These are phyloP conservation scores for Geococcyx californianus DNA, from an alignment of 2,113 vertebrate species.

Conservation along the genomic window DNA sequence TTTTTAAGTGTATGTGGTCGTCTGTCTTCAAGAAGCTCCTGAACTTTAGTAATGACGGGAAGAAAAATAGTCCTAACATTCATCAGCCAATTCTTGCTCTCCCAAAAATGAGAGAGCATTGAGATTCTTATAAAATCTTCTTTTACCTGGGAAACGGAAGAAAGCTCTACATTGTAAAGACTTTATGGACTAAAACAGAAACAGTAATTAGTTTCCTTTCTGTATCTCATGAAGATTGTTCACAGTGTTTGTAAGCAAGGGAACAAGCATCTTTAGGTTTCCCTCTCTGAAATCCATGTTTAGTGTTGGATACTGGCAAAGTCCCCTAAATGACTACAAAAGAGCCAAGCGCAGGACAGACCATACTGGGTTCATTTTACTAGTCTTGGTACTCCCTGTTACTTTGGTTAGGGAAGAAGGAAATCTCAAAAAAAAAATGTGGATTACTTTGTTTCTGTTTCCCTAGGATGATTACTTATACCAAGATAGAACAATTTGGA, in stretches of 20 bases:
- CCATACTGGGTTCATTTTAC: not conserved
- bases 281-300: not conserved
- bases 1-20: not conserved
- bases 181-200: not conserved
- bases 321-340: not conserved
- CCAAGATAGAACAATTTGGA: not conserved
- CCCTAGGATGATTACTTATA: not conserved
- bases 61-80: not conserved
- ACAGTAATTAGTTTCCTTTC: not conserved
- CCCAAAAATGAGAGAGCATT: not conserved
- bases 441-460: not conserved
- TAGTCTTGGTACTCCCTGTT: not conserved
- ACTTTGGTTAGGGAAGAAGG: not conserved
- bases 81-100: not conserved
- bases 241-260: not conserved
- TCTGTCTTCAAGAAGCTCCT: not conserved
- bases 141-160: not conserved
- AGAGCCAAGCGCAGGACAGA: not conserved
- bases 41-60: not conserved
- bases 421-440: not conserved
- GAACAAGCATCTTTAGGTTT: not conserved
- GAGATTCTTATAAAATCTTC: not conserved
- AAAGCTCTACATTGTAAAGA: not conserved
- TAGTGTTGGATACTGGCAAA: not conserved
- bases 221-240: not conserved